Base-by-base conservation (phyloP, 2,888 invertebrate genomes). In the Dolichomitus sp. region DNA sequence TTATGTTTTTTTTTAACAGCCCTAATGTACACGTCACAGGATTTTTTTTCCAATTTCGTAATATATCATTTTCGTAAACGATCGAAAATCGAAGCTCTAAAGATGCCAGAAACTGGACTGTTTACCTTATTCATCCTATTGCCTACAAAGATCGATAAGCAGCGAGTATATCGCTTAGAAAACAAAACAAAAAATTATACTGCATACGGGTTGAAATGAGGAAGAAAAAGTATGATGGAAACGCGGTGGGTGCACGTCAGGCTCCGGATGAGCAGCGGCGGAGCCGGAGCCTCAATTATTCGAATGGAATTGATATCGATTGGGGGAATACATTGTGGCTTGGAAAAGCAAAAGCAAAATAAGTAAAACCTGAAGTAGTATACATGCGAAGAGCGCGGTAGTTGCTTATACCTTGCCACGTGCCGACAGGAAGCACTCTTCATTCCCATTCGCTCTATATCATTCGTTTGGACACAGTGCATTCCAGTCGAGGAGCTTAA, bases 291-390 rank as follows among this genome's bases (percentile, higher is more conserved):
- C 63, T 63, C 63, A 42, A 63, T 63, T 63, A 63, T 23, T 42
- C 63, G 63, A 63, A 63, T 63, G 63, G 42, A 63, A 63, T 63
- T 63, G 63, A 23, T 63, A 63, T 63, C 63, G 63, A 63, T 40
- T 14, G 63, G 19, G 42, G 19, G 63, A 63, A 63, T 63, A 63
- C 63, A 42, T 42, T 63, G 63, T 42, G 63, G 63, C 40, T 63
- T 63, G 63, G 63, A 40, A 63, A 42, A 63, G 63, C 42, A 63
- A 63, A 63, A 40, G 63, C 63, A 9, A 14, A 17, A 42, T 42
- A 63, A 40, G 63, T 40, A 42, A 63, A 63, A 23, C 63, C 23
- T 23, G 23, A 23, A 40, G 42, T 52, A 19, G 17, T 19, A 19
- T 63, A 63, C 63, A 63, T 14, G 19, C 11, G 11, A 23, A 17